Evolutionary conservation across 2,113 vertebrate species (phyloP).

Genomic region (Chloropsis cyanopogon): DNA sequence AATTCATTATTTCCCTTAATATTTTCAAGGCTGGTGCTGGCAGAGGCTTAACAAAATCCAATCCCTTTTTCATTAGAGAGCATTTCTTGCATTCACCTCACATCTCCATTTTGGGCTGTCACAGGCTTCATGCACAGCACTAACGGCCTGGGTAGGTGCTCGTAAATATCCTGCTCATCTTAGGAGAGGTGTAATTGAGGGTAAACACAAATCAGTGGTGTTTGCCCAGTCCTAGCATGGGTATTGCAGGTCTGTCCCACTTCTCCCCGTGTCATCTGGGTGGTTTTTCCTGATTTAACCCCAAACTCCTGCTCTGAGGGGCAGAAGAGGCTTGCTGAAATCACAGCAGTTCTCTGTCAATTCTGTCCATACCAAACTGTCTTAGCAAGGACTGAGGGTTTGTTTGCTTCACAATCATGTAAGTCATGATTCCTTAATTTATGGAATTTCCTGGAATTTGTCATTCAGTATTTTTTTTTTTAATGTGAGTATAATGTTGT

Average conservation of each 20-base stretch:
- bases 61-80: constrained; percentile 32
- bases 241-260: neutral
- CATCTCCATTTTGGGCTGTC: neutral
- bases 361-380: neutral
- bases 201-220: neutral
- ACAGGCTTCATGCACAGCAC: neutral
- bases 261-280: neutral
- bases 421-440: neutral
- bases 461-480: neutral
- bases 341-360: neutral
- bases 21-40: neutral
- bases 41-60: neutral
- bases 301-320: neutral
- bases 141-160: neutral
- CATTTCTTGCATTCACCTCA: constrained; percentile 23
- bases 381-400: neutral
- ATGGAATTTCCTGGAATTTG: neutral
- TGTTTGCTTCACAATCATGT: neutral
- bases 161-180: neutral
- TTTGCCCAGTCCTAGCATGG: neutral
- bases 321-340: neutral
- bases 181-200: neutral
- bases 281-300: neutral
- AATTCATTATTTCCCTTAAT: constrained; percentile 53
- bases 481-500: neutral